Evolutionary conservation across 2,888 invertebrate species (phyloP).

Genomic region (Drosophila parthenogenetica): DNA sequence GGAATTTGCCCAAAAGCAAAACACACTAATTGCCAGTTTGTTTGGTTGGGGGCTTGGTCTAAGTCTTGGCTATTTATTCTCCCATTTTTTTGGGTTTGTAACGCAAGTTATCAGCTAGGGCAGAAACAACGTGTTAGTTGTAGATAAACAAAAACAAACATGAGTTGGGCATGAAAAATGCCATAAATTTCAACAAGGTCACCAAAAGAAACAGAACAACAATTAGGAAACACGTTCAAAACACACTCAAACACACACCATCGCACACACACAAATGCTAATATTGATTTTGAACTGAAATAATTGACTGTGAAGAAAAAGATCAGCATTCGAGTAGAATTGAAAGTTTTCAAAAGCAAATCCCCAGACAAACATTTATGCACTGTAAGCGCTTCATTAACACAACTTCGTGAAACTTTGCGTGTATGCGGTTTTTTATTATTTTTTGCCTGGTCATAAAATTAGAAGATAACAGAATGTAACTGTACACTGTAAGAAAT

Average conservation of each 20-base stretch:
- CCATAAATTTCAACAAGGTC: constrained; percentile 73
- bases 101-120: constrained; percentile 61
- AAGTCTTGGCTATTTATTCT: background rate
- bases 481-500: constrained; percentile 22
- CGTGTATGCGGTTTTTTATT: background rate
- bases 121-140: constrained; percentile 52
- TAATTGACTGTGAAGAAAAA: constrained; percentile 31
- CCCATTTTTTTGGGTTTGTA: constrained; percentile 10
- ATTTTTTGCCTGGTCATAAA: constrained; percentile 23
- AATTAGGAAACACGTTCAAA: constrained; percentile 57
- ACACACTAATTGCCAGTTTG: constrained; percentile 45
- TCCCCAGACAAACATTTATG: constrained; percentile 28
- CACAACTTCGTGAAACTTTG: constrained; percentile 38
- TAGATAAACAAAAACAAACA: constrained; percentile 62
- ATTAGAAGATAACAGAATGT: constrained; percentile 40
- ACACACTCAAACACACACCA: constrained; percentile 6
- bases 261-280: constrained; percentile 10
- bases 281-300: constrained; percentile 56
- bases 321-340: constrained; percentile 15
- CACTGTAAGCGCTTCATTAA: constrained; percentile 59
- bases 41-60: constrained; percentile 10
- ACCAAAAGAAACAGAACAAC: constrained; percentile 54
- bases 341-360: constrained; percentile 15
- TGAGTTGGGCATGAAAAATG: constrained; percentile 41
- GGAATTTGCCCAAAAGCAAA: constrained; percentile 19